Evolutionary conservation across 2,888 invertebrate genomes (phyloP), one percentile per base, ranked within the genome.

Genomic region (Polia nebulosa): DNA sequence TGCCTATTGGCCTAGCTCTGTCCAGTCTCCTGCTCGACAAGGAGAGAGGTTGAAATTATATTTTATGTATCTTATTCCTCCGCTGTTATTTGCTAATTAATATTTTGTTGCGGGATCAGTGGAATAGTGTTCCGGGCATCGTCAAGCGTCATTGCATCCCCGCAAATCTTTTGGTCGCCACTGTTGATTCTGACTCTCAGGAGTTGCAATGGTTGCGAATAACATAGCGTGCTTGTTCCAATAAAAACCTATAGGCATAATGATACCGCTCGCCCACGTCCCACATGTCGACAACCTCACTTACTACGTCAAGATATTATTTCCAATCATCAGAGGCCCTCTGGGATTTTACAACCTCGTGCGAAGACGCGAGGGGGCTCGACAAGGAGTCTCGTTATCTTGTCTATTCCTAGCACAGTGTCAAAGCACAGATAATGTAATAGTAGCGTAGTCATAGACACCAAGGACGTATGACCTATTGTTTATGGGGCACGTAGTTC

Each of bases 391-490:
- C 8, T 44, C 44, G 29, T 3, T 32, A 29, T 32, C 57, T 44
- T 17, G 57, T 44, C 57, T 45, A 58, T 58, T 58, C 44, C 45
- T 58, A 58, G 57, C 44, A 15, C 20, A 27, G 29, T n/a, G n/a
- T n/a, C n/a, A n/a, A n/a, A n/a, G n/a, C n/a, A n/a, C n/a, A n/a
- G n/a, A n/a, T n/a, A n/a, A n/a, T n/a, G n/a, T n/a, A n/a, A n/a
- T n/a, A n/a, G n/a, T n/a, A n/a, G n/a, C n/a, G n/a, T n/a, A 29
- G 57, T 44, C 29, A 45, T 58, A 58, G 22, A 58, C 57, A 29
- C 29, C 15, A 29, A 20, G 9, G 34, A 20, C 2, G 6, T 15
- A 20, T n/a, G 17, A n/a, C 27, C 27, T 51, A 17, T 51, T 51
- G 29, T 51, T 27, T 47, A 15, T 39, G 39, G 39, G 17, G 39